phyloP scores from a whole-genome alignment of 2,888 invertebrate genomes.

The Trichopria drosophilae region DNA sequence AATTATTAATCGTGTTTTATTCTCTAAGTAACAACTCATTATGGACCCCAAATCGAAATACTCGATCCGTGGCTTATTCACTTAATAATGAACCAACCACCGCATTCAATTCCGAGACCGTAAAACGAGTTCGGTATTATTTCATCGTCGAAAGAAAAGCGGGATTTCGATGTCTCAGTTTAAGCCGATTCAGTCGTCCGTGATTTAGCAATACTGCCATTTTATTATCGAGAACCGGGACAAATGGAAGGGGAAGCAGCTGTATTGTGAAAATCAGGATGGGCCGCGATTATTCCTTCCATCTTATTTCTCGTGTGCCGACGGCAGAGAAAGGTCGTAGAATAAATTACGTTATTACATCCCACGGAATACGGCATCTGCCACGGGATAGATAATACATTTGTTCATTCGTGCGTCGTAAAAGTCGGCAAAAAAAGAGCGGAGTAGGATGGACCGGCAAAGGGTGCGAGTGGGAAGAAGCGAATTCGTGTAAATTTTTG shows the following conservation, averaged over 20 bases:
- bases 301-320: conserved; percentile 6
- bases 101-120: too few relatives aligned
- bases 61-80: too few relatives aligned
- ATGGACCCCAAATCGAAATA: too few relatives aligned
- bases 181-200: not conserved
- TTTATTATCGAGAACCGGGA: conserved; percentile 18
- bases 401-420: conserved; percentile 40
- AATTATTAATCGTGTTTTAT: too few relatives aligned
- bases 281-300: conserved; percentile 12
- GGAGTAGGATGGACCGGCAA: conserved; percentile 11
- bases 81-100: too few relatives aligned
- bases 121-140: too few relatives aligned
- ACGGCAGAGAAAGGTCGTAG: conserved; percentile 30
- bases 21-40: too few relatives aligned
- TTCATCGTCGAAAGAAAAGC: conserved; percentile 24
- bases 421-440: conserved; percentile 29
- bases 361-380: conserved; percentile 38
- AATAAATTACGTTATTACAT: conserved; percentile 46
- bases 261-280: conserved; percentile 34
- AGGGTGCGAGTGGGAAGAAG: conserved; percentile 9
- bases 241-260: conserved; percentile 26
- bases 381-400: conserved; percentile 47
- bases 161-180: conserved; percentile 21
- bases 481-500: conserved; percentile 48
- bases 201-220: conserved; percentile 25